These are phyloP conservation scores for Dunckerocampus dactyliophorus DNA, from an alignment of 2,113 vertebrate species.

Conservation along the genomic window DNA sequence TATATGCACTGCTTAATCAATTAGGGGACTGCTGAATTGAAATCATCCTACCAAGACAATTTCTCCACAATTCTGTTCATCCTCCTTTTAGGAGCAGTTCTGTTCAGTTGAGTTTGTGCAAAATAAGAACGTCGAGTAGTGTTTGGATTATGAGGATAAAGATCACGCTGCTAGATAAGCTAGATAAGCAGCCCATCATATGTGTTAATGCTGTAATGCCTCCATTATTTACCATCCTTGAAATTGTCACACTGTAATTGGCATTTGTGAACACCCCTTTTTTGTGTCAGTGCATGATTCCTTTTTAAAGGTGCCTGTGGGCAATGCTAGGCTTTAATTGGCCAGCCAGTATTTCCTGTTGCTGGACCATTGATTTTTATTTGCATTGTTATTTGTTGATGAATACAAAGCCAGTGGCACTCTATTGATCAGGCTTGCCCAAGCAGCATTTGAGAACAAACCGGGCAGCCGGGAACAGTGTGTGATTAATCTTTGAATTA, in stretches of 20 bases:
- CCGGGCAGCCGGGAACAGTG: conserved; percentile 5
- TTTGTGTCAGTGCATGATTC: conserved; percentile 45
- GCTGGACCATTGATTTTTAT: conserved; percentile 74
- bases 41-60: no score
- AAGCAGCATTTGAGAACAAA: conserved; percentile 31
- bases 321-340: conserved; percentile 68
- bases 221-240: neutral
- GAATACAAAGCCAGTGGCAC: conserved; percentile 64
- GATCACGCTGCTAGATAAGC: conserved; percentile 42
- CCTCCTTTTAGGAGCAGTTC: no score
- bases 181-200: conserved; percentile 21
- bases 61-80: no score
- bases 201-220: neutral
- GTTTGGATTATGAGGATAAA: conserved; percentile 53
- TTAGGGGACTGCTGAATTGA: no score
- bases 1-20: no score
- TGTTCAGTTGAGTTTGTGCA: conserved; percentile 40
- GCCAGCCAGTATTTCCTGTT: conserved; percentile 70
- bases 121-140: conserved; percentile 43
- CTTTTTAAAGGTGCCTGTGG: conserved; percentile 32
- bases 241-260: conserved; percentile 4
- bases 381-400: conserved; percentile 77
- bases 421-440: conserved; percentile 56
- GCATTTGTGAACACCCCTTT: conserved; percentile 15
- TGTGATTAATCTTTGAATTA: conserved; percentile 26